phyloP scores from a whole-genome alignment of 1,140 invertebrate genomes.

The Calycopis cecrops region DNA sequence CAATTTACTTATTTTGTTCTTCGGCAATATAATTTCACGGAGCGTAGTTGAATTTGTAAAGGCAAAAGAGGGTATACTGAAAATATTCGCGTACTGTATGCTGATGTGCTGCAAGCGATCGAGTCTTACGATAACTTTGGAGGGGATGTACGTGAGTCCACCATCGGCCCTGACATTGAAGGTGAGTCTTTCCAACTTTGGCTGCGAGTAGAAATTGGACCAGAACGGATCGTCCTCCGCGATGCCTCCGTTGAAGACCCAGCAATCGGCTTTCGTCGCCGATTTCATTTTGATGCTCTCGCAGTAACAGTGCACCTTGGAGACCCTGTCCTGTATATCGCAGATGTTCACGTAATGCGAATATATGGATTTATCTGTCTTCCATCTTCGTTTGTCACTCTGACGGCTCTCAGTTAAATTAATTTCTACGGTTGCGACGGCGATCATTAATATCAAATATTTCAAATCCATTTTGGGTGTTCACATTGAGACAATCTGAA shows the following conservation, averaged over 20 bases:
- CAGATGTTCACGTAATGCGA: slow-evolving; percentile 69
- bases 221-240: slow-evolving; percentile 80
- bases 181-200: slow-evolving; percentile 79
- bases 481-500: slow-evolving; percentile 54
- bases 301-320: slow-evolving; percentile 71
- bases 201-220: slow-evolving; percentile 83
- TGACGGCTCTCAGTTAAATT: slow-evolving; percentile 64
- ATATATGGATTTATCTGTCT: slow-evolving; percentile 52
- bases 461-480: slow-evolving; percentile 59
- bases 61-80: slow-evolving; percentile 79
- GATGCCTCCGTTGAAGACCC: slow-evolving; percentile 80
- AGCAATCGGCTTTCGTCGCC: slow-evolving; percentile 74
- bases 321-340: slow-evolving; percentile 65
- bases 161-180: slow-evolving; percentile 81
- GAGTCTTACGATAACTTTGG: slow-evolving; percentile 79
- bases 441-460: slow-evolving; percentile 64
- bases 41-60: slow-evolving; percentile 83
- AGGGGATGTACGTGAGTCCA: slow-evolving; percentile 81
- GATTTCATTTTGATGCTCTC: slow-evolving; percentile 64
- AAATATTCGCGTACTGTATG: slow-evolving; percentile 83
- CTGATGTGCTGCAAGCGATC: slow-evolving; percentile 79
- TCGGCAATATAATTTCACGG: slow-evolving; percentile 79
- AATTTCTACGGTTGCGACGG: slow-evolving; percentile 60
- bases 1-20: slow-evolving; percentile 81
- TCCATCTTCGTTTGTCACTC: slow-evolving; percentile 64